phyloP scores from a whole-genome alignment of 35 echinoderm and acorn worm genomes.

The Anneissia japonica region DNA sequence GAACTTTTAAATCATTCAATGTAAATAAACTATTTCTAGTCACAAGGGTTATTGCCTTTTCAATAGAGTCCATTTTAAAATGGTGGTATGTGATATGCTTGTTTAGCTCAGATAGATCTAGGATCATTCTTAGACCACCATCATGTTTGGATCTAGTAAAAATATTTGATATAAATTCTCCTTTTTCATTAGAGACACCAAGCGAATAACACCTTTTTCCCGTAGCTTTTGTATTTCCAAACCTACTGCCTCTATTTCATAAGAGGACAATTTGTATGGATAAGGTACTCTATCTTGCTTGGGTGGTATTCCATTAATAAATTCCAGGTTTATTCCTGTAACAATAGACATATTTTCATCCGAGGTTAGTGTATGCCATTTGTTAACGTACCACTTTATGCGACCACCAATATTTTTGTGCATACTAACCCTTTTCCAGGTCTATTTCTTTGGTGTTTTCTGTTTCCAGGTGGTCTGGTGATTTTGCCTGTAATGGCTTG shows the following conservation, averaged over 20 bases:
- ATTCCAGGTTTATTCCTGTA: too few relatives aligned
- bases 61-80: constrained; percentile 25
- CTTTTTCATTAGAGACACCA: neutral
- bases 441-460: too few relatives aligned
- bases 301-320: too few relatives aligned
- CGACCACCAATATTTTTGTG: too few relatives aligned
- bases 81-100: neutral
- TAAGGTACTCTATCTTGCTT: too few relatives aligned
- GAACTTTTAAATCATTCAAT: constrained; percentile 11
- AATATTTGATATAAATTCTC: constrained; percentile 23
- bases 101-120: constrained; percentile 19
- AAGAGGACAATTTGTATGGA: neutral
- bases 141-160: constrained; percentile 41
- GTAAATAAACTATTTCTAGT: neutral
- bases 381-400: too few relatives aligned
- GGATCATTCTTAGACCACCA: constrained; percentile 16
- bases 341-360: too few relatives aligned
- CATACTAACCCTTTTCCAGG: too few relatives aligned
- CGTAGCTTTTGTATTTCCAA: neutral
- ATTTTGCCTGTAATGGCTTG: too few relatives aligned
- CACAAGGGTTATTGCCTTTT: constrained; percentile 5
- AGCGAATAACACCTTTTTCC: neutral
- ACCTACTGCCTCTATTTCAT: neutral
- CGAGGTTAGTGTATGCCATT: too few relatives aligned
- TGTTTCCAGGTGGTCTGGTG: too few relatives aligned